Percentiles rank a stretch among this genome's conserved stretches.
Evolutionary conservation across 2,113 vertebrate genomes (phyloP).

Genomic region (Poeciliopsis turrubarensis): DNA sequence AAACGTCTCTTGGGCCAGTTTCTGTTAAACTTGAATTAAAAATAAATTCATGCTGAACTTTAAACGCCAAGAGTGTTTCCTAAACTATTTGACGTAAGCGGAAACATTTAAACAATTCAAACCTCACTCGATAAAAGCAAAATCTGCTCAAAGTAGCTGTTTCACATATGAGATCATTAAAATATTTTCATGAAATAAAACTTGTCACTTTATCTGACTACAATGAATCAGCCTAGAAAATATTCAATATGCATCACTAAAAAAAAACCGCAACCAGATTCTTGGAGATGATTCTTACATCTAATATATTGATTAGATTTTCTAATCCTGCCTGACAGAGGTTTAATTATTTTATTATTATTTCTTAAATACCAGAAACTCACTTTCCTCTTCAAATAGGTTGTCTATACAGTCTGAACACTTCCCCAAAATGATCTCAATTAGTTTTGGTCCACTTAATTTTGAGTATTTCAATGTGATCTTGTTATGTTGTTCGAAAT

Average conservation of each 20-base stretch:
- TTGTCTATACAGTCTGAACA: not conserved
- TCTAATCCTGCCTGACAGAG: not conserved
- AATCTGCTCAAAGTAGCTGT: not conserved
- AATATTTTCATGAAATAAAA: not conserved
- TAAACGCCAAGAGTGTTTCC: not conserved
- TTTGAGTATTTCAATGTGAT: not conserved
- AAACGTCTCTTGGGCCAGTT: not conserved
- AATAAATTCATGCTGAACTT: not conserved
- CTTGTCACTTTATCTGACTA: not conserved
- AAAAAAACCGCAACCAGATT: not conserved
- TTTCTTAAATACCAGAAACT: not conserved
- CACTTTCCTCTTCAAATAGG: not conserved
- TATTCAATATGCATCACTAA: not conserved
- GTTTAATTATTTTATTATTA: not conserved
- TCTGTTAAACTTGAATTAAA: not conserved
- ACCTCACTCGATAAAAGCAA: not conserved
- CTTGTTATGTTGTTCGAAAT: not conserved
- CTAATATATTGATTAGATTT: not conserved
- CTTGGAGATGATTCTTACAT: not conserved
- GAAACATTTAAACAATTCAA: not conserved
- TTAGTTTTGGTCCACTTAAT: conserved; percentile 31
- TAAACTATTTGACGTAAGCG: not conserved
- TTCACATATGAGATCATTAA: not conserved
- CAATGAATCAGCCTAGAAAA: not conserved
- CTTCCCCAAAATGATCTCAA: not conserved